phyloP scores from a whole-genome alignment of 1,140 invertebrate genomes.

The Semibalanus balanoides region DNA sequence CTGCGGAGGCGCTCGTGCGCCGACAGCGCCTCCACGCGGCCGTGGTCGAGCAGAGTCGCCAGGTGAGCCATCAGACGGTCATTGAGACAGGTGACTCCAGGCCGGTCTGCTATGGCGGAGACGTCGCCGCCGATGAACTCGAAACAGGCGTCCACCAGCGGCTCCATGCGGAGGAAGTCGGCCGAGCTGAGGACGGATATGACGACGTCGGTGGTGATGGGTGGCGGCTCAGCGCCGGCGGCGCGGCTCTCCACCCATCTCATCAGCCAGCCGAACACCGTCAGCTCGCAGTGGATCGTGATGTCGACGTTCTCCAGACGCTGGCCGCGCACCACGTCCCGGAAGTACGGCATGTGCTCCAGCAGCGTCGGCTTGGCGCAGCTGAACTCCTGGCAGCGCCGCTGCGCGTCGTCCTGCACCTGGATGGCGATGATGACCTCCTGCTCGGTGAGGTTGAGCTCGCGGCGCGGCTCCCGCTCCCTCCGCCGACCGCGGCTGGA shows the following conservation, averaged over 20 bases:
- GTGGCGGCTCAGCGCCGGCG: conserved; percentile 9
- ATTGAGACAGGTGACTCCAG: conserved; percentile 60
- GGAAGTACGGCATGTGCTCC: not conserved
- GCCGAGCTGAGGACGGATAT: conserved; percentile 71
- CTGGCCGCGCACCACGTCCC: conserved; percentile 39
- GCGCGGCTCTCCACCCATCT: conserved; percentile 52
- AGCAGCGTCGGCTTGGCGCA: not conserved
- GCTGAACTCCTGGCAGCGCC: not conserved
- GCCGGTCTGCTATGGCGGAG: conserved; percentile 58
- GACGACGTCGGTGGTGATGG: conserved; percentile 32
- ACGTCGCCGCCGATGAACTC: conserved; percentile 61
- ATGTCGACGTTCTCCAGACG: conserved; percentile 88
- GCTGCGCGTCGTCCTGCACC: not conserved
- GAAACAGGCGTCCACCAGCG: conserved; percentile 63
- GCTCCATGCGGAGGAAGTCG: conserved; percentile 86
- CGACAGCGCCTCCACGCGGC: conserved; percentile 55
- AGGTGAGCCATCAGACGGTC: conserved; percentile 58
- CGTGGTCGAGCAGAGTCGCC: conserved; percentile 61
- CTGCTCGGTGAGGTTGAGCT: not conserved
- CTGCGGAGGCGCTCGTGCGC: conserved; percentile 72
- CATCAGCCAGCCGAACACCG: conserved; percentile 92
- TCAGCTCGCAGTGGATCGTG: conserved; percentile 86
- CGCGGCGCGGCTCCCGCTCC: not conserved
- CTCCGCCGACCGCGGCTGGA: too few relatives aligned
- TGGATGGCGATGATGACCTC: not conserved